Percentiles rank a stretch among this genome's conserved stretches.
Evolutionary conservation across 2,797 vertebrate genomes (phyloP).

Genomic region (Capromys pilorides): DNA sequence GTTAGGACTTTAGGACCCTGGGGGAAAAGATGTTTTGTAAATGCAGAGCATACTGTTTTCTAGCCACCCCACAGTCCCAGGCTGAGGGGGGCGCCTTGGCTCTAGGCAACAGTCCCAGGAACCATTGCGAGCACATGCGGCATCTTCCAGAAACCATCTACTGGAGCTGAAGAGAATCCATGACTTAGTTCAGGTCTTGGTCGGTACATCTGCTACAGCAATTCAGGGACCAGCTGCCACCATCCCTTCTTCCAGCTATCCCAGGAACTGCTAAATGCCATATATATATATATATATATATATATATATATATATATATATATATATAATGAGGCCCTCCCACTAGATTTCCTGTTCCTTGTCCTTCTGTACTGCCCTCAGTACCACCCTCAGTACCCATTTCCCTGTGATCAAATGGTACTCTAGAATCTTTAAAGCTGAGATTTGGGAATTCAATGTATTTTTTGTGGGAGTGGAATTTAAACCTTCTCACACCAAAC

Average conservation of each 20-base stretch:
- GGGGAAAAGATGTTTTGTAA: conserved; percentile 6
- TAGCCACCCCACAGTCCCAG: background rate
- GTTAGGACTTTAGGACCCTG: background rate
- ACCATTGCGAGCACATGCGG: background rate
- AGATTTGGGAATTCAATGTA: background rate
- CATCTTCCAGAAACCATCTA: conserved; percentile 29
- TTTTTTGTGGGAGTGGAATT: background rate
- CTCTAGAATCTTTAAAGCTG: background rate
- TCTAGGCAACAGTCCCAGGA: background rate
- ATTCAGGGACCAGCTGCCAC: background rate
- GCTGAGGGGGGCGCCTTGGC: background rate
- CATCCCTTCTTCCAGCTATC: background rate
- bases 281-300: background rate
- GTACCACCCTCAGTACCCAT: background rate
- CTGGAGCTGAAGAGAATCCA: conserved; percentile 22
- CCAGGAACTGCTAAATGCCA: background rate
- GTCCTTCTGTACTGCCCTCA: background rate
- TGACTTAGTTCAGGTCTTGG: conserved; percentile 31
- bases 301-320: background rate
- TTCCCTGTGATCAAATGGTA: background rate
- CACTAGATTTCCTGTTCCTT: background rate
- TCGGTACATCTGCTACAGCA: background rate
- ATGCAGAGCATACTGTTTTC: background rate
- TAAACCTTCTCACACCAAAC: background rate
- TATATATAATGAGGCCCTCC: background rate